Conservation (phyloP, 30 jellyfish, hydroid and myxozoan species). For the Nemopilema nomurai region DNA sequence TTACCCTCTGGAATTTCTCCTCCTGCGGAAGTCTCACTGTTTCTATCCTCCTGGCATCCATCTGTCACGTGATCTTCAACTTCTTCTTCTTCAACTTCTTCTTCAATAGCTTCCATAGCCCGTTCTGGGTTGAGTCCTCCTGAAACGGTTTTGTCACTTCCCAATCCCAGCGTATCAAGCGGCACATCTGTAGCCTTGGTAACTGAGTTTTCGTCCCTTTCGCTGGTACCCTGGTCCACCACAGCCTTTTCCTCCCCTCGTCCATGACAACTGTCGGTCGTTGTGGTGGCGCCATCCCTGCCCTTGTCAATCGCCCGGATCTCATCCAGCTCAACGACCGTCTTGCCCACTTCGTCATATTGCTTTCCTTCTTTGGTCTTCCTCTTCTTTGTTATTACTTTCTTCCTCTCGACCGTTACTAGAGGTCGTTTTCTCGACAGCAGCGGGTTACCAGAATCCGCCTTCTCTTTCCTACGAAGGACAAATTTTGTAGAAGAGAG, state of each 20-base stretch:
- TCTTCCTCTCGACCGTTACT: constrained; percentile 9
- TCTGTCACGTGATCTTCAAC: too few species aligned
- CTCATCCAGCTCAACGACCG: neutral
- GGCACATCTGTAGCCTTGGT: too few species aligned
- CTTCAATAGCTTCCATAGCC: constrained; percentile 8
- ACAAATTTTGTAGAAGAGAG: too few species aligned
- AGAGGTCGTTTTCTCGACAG: constrained; percentile 59
- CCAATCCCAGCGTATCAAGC: too few species aligned
- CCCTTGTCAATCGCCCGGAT: neutral
- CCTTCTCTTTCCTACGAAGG: constrained; percentile 32
- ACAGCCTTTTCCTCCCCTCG: neutral
- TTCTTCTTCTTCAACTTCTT: neutral
- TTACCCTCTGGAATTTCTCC: neutral
- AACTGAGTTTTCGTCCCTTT: too few species aligned
- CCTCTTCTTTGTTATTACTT: constrained; percentile 3
- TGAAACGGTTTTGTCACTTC: too few species aligned
- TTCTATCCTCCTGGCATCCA: neutral
- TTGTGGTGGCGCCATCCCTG: neutral
- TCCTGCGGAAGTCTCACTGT: neutral
- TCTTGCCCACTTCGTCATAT: neutral
- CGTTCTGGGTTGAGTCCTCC: neutral
- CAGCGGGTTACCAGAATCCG: constrained; percentile 45
- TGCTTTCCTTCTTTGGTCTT: neutral
- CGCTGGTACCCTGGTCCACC: neutral
- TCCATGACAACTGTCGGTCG: neutral